Base-by-base conservation (phyloP, 1,140 invertebrate genomes). In the Temnothorax longispinosus region DNA sequence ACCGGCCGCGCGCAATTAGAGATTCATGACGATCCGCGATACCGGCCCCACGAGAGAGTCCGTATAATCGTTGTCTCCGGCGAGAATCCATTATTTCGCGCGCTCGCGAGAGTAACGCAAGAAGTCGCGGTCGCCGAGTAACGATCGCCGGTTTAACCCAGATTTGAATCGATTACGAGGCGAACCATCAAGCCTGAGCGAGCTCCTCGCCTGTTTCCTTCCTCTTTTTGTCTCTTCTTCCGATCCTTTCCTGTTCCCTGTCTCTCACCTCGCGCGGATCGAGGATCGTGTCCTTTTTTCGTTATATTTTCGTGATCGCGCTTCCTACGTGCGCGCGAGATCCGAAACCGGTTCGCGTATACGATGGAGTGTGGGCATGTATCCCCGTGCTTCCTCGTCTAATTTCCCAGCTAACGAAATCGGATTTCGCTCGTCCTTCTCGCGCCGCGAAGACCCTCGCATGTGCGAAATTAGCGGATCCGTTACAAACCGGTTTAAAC, bases 1-100 rank as follows among this genome's bases (percentile, higher is more conserved):
- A 90, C 71, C 50, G 47, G 64, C 56, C 41, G 67, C 41, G 35
- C 50, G 76, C 89, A 74, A 90, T 90, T 90, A 90, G 81, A 88
- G 52, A 90, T 88, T 90, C 89, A 90, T 90, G 87, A 71, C 27
- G 86, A 76, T 89, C 44, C 54, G 50, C 27, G 56, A 41, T 32
- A 52, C 65, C 62, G 27, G 60, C 10, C 50, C 3, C 62, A 6
- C 18, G 54, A 10, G 76, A 50, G 50, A 11, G 64, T 71, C 60
- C 60, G 54, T 56, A 71, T 56, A 71, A 84, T 88, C 75, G 44
- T 85, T 77, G 80, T 90, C 82, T 75, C 69, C 0, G 38, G 62
- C 56, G 62, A 72, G 62, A 77, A 64, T 52, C 32, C 52, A 47
- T 87, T 84, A 38, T 62, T 67, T 32, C n/a, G 47, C 47, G 56